Evolutionary conservation across 2,113 vertebrate species (phyloP), one percentile per base, ranked within the genome.

Genomic region (Tragulus kanchil): DNA sequence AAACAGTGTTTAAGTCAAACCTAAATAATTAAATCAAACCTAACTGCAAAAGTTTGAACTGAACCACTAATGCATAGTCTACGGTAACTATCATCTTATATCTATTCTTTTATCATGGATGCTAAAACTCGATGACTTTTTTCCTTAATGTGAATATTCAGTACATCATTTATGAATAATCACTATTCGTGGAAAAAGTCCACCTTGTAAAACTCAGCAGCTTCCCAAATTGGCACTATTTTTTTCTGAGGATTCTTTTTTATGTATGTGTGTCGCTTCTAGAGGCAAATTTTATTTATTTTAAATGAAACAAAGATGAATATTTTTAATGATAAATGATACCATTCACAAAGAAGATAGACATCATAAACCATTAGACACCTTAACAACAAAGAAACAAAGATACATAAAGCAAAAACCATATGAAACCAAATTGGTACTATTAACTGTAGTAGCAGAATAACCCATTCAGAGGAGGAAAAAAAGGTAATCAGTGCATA

Each of bases 1-100:
- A 88, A 79, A 65, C 1, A 85, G 12, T 8, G 8, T 54, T 52
- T 26, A 50, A 77, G 69, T 77, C 3, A 90, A 84, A 50, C 48
- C 48, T 50, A 50, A 48, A 58, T 58, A 93, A 71, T 42, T 79
- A 84, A 94, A 79, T 93, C 5, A 90, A 83, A 42, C 0, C 12
- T 65, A 82, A 95, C 85, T 93, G 14, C 12, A 94, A 93, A 90
- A n/a, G 1, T 89, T 93, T 89, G 31, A 94, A 28, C 2, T 85
- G 19, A 79, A 36, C 6, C 52, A 79, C 17, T 92, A 64, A 75
- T 84, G 5, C 1, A 12, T 21, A 16, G 19, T 82, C n/a, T n/a
- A 45, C 17, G 93, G 61, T 85, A 28, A 36, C 17, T 19, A 45
- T 10, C 25, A 62, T 58, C 23, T n/a, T n/a, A n/a, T n/a, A n/a